Evolutionary conservation across 2,113 vertebrate species (phyloP), one percentile per base, ranked within the genome.

Genomic region (Arvicanthis niloticus): DNA sequence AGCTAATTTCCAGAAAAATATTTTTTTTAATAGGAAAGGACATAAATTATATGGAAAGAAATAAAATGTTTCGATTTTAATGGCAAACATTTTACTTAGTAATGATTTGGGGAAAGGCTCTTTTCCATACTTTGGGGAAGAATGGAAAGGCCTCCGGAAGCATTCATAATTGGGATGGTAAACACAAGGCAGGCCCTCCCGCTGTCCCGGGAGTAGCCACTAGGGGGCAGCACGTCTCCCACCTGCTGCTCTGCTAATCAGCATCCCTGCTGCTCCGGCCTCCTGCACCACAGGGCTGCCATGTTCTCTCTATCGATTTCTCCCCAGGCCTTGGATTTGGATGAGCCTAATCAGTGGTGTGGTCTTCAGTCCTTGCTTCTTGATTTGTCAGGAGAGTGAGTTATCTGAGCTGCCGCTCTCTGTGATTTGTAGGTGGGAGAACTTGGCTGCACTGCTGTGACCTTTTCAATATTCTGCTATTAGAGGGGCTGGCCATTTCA

Each of bases 381-480:
- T 93, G 96, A 97, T 97, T 97, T 97, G 96, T 97, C 92, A 95
- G 80, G 93, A 97, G 96, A 89, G 94, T 93, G 93, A 97, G 97
- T 95, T 98, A 97, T 96, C 91, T 45, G 84, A 93, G 95, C 68
- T 53, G 93, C 89, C 24, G 21, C 60, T 68, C 67, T 53, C 93
- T 81, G 93, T 97, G 96, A 97, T 98, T 97, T 97, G 97, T 94
- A 98, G 94, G 90, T 96, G 95, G 97, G 95, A 96, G 97, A 96
- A 94, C 81, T 98, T 84, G 62, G 94, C 97, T 84, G 58, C 76
- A 96, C 91, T 75, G 73, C 91, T 22, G 91, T 98, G 97, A 98
- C 98, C 98, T 98, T 98, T 98, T 98, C 96, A 97, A 90, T 93
- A 97, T 97, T 96, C 96, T 97, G 91, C 93, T 97, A 97, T 97